Evolutionary conservation across 2,888 invertebrate genomes (phyloP), one percentile per base, ranked within the genome.

Genomic region (Drosophila greeni): DNA sequence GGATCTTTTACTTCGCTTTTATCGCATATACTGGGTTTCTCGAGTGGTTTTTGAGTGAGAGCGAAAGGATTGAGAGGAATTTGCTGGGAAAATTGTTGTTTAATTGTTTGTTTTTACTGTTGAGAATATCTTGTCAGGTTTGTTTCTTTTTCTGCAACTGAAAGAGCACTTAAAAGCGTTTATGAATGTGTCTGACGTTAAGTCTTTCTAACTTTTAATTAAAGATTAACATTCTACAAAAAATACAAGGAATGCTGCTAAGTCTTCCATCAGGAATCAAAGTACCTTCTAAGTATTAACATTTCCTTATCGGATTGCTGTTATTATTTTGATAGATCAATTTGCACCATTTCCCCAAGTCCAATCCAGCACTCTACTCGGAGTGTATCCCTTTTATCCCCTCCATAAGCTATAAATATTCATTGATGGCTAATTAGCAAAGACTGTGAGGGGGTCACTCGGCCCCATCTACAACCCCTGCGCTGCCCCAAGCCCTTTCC

Each of bases 351-450:
- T 18, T 16, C 12, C 20, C 14, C 18, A 24, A 14, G 9, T 1
- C 6, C 11, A 12, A 29, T 33, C 11, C 59, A 24, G 65, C 31
- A 33, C 26, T 33, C 20, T 39, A 23, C 62, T 26, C 53, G 12
- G 5, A 11, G 52, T 16, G 23, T 24, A 36, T 24, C 45, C 55
- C 60, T 33, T 55, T 11, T 20, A 47, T 33, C 34, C 29, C 29
- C 20, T 40, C 40, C 61, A 42, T 34, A 49, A 49, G 62, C 60
- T 48, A 76, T 79, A 76, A 82, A 82, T 82, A 79, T 84, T 71
- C 62, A 81, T 77, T 73, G 72, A 65, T 61, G 60, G 74, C 70
- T 76, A 82, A 84, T 79, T 79, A 73, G 48, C 62, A 34, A 26
- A 34, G 68, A 51, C 58, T 34, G 16, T 16, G 48, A 39, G 57